Conservation (phyloP, 2,888 invertebrate species). For the Microdon myrmicae region DNA sequence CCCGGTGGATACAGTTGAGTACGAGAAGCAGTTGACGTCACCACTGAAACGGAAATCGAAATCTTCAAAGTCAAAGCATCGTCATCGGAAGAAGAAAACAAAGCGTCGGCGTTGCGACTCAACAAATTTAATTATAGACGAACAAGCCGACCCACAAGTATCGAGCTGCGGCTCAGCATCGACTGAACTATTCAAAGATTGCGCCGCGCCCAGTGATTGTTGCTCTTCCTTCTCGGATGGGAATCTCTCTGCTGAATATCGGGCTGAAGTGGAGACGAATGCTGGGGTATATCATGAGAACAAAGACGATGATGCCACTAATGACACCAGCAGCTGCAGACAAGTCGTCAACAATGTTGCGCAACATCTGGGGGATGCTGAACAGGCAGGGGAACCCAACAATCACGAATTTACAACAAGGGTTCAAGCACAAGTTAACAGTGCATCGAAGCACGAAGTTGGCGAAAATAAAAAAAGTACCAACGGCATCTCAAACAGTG, state of each 20-base stretch:
- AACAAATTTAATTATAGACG: slow-evolving; percentile 60
- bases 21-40: slow-evolving; percentile 81
- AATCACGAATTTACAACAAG: too few relatives aligned
- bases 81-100: slow-evolving; percentile 74
- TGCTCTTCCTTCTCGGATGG: slow-evolving; percentile 23
- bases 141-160: slow-evolving; percentile 66
- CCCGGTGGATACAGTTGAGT: slow-evolving; percentile 82
- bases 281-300: slow-evolving; percentile 23
- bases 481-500: slow-evolving; percentile 52
- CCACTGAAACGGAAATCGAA: slow-evolving; percentile 70
- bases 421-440: too few relatives aligned
- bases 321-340: too few relatives aligned
- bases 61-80: slow-evolving; percentile 68
- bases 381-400: too few relatives aligned
- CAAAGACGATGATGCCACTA: too few relatives aligned
- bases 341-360: slow-evolving; percentile 13
- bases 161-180: slow-evolving; percentile 42
- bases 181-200: slow-evolving; percentile 32
- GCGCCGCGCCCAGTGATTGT: slow-evolving; percentile 18
- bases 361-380: slow-evolving; percentile 21
- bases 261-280: slow-evolving; percentile 29
- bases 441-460: too few relatives aligned
- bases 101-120: slow-evolving; percentile 63
- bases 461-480: slow-evolving; percentile 13
- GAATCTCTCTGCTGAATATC: slow-evolving; percentile 39